A percentile compares a stretch with the other conserved stretches of the same genome.
These are phyloP conservation scores for Caenorhabditis doughertyi DNA, from an alignment of 2,888 invertebrate species.

Conservation along the genomic window DNA sequence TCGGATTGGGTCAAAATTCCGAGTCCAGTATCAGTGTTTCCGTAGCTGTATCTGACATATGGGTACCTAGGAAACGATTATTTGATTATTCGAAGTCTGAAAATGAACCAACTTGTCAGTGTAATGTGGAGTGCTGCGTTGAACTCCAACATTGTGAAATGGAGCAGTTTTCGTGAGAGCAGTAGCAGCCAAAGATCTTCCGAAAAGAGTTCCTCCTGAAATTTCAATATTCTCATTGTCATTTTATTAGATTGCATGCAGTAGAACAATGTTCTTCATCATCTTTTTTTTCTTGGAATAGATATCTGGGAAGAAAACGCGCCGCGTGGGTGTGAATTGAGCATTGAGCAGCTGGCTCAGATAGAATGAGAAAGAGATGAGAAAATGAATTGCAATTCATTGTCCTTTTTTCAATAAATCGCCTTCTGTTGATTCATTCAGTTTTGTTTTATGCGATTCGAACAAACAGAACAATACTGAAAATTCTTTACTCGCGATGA, in stretches of 20 bases:
- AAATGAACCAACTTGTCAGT: conserved; percentile 76
- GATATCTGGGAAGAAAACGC: conserved; percentile 14
- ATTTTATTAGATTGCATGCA: conserved; percentile 2
- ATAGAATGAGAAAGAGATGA: conserved; percentile 35
- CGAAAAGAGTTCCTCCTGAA: conserved; percentile 80
- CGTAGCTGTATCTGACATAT: conserved; percentile 77
- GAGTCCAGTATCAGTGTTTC: conserved; percentile 78
- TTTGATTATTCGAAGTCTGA: no score
- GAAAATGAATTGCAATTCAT: conserved; percentile 54
- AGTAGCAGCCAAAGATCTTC: conserved; percentile 76
- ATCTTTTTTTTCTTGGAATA: conserved; percentile 37
- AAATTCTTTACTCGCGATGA: conserved; percentile 56
- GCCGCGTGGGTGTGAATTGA: conserved; percentile 49
- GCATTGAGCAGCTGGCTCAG: conserved; percentile 53
- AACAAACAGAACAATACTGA: conserved; percentile 34
- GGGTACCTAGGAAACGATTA: conserved; percentile 71
- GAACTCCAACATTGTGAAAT: conserved; percentile 81
- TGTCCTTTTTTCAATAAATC: conserved; percentile 5
- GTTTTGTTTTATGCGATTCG: conserved; percentile 17
- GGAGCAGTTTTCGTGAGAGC: conserved; percentile 80
- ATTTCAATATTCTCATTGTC: conserved; percentile 10
- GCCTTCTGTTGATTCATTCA: conserved; percentile 5
- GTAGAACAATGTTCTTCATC: conserved; percentile 43
- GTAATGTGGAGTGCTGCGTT: conserved; percentile 80
- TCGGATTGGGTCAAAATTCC: conserved; percentile 79